phyloP scores from a whole-genome alignment of 2,797 vertebrate species.

The Gymnoscopelus braueri region DNA sequence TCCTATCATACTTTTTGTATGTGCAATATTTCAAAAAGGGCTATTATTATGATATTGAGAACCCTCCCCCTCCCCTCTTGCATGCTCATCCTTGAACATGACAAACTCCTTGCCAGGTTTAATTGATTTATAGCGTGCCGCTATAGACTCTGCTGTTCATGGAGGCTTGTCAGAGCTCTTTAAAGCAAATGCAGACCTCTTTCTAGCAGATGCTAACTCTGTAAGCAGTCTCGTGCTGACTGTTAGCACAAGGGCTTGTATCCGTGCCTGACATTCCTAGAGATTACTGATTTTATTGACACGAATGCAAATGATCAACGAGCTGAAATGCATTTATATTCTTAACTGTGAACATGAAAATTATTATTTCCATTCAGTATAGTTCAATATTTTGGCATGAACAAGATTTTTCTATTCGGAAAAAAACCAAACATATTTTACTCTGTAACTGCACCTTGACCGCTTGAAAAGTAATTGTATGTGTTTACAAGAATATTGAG shows the following conservation, averaged over 20 bases:
- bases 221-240: conserved; percentile 63
- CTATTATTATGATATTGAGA: conserved; percentile 49
- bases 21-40: conserved; percentile 47
- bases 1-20: conserved; percentile 38
- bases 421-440: conserved; percentile 47
- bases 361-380: conserved; percentile 51
- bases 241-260: conserved; percentile 65
- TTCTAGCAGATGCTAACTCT: conserved; percentile 40
- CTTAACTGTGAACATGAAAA: conserved; percentile 45
- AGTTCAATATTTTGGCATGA: conserved; percentile 60
- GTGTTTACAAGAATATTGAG: conserved; percentile 65
- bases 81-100: conserved; percentile 59
- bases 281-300: conserved; percentile 48
- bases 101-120: conserved; percentile 37
- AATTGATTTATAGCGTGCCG: conserved; percentile 32
- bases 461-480: conserved; percentile 63
- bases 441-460: conserved; percentile 67
- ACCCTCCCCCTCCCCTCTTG: conserved; percentile 30
- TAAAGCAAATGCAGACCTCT: conserved; percentile 44
- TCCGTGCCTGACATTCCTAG: conserved; percentile 52
- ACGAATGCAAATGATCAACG: conserved; percentile 51
- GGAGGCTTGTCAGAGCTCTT: conserved; percentile 54
- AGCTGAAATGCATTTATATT: conserved; percentile 51
- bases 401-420: conserved; percentile 57
- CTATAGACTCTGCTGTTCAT: conserved; percentile 43